Percentiles rank a stretch among this genome's conserved stretches.
These are phyloP conservation scores for Drosophila lini DNA, from an alignment of 1,140 invertebrate genomes.

Conservation along the genomic window DNA sequence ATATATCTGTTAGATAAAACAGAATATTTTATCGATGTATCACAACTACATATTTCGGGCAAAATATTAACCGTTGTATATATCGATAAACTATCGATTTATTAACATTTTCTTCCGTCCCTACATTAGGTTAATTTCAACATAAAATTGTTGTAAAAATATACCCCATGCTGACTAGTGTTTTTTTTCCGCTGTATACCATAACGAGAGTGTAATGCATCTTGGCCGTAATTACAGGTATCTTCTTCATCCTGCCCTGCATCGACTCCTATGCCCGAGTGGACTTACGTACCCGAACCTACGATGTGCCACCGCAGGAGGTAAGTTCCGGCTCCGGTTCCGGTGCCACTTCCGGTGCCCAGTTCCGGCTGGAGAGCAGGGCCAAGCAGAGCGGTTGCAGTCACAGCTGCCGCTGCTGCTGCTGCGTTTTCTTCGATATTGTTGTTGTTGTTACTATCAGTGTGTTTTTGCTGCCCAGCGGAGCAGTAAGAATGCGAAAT, in stretches of 20 bases:
- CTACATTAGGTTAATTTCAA: background rate
- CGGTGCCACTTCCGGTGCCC: constrained; percentile 23
- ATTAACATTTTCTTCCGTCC: background rate
- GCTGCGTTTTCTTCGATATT: constrained; percentile 29
- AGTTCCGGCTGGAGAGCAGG: constrained; percentile 8
- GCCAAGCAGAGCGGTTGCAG: constrained; percentile 10
- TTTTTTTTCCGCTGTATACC: background rate
- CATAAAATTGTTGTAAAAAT: background rate
- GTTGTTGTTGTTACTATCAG: constrained; percentile 56
- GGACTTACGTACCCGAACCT: constrained; percentile 95
- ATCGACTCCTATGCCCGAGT: constrained; percentile 96
- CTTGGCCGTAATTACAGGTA: constrained; percentile 86
- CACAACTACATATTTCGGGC: too few species aligned
- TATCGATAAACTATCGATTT: background rate
- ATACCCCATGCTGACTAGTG: constrained; percentile 7
- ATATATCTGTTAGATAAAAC: too few species aligned
- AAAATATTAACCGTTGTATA: background rate
- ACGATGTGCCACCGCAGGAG: constrained; percentile 98
- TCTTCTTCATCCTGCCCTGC: constrained; percentile 97
- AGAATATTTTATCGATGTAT: too few species aligned
- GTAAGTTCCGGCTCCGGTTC: constrained; percentile 85
- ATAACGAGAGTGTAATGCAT: constrained; percentile 37
- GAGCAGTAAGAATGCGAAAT: constrained; percentile 44
- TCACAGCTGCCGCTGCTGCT: constrained; percentile 22
- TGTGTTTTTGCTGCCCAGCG: constrained; percentile 24